A percentile compares a stretch with the other conserved stretches of the same genome.
These are phyloP conservation scores for Catamblyrhynchus diadema DNA, from an alignment of 2,797 vertebrate species.

Conservation along the genomic window DNA sequence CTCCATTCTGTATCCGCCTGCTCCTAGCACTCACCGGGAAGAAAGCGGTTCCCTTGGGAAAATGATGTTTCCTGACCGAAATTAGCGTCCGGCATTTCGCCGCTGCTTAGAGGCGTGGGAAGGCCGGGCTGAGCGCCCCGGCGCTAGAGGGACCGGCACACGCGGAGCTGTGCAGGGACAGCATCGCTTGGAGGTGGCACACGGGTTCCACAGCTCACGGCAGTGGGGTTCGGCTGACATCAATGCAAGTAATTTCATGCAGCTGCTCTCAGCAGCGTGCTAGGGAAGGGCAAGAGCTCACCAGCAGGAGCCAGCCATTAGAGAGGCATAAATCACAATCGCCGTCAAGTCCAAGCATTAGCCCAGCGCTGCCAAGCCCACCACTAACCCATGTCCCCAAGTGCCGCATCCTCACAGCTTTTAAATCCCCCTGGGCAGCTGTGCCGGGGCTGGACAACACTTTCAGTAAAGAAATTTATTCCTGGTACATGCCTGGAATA, in stretches of 20 bases:
- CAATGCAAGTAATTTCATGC: not conserved
- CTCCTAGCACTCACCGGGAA: not conserved
- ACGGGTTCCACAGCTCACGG: not conserved
- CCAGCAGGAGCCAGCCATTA: not conserved
- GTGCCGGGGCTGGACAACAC: not conserved
- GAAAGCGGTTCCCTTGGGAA: not conserved
- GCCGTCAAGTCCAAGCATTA: not conserved
- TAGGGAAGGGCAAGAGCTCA: not conserved
- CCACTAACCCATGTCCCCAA: not conserved
- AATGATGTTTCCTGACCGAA: not conserved
- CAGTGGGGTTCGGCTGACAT: not conserved
- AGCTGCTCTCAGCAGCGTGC: not conserved
- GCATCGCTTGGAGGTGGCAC: not conserved
- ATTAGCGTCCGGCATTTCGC: not conserved
- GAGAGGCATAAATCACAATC: not conserved
- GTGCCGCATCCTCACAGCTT: not conserved
- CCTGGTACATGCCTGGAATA: not conserved
- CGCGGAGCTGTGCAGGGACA: not conserved
- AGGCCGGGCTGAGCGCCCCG: not conserved
- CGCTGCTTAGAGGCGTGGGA: rapidly evolving
- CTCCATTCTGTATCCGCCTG: not conserved
- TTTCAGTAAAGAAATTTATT: not conserved
- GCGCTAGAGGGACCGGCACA: not conserved
- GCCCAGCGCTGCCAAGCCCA: not conserved
- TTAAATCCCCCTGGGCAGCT: not conserved